phyloP scores from a whole-genome alignment of 2,113 vertebrate genomes.

The Malurus melanocephalus region DNA sequence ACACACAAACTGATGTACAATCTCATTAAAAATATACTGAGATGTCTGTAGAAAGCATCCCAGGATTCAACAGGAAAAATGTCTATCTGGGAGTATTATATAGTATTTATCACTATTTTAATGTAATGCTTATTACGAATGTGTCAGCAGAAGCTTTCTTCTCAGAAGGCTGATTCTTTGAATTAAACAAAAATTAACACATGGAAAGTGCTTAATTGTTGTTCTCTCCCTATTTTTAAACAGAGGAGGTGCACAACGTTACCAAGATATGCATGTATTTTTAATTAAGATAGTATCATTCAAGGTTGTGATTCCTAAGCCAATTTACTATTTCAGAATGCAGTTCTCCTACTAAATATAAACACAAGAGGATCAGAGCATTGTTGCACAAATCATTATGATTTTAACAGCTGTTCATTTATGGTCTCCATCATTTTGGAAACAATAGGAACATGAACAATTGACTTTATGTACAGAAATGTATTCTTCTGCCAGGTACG shows the following conservation, averaged over 20 bases:
- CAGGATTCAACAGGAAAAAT: slow-evolving; percentile 21
- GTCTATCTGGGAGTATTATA: slow-evolving; percentile 16
- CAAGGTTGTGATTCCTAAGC: slow-evolving; percentile 14
- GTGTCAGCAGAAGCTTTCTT: slow-evolving; percentile 48
- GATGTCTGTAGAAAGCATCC: slow-evolving; percentile 17
- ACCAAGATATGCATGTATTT: slow-evolving; percentile 37
- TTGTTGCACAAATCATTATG: slow-evolving; percentile 48
- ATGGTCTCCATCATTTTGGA: slow-evolving; percentile 1
- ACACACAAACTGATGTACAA: slow-evolving; percentile 48
- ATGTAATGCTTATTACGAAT: slow-evolving; percentile 29
- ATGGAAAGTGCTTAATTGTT: slow-evolving; percentile 40
- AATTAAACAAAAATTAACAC: slow-evolving; percentile 48
- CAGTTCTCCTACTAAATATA: slow-evolving; percentile 38
- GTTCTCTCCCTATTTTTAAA: slow-evolving; percentile 37
- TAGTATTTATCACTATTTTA: slow-evolving; percentile 43
- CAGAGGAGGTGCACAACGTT: slow-evolving; percentile 2
- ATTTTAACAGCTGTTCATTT: slow-evolving; percentile 55
- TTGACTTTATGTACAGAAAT: slow-evolving; percentile 24
- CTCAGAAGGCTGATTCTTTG: slow-evolving; percentile 52
- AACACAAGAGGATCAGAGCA: slow-evolving; percentile 4
- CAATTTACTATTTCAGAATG: slow-evolving; percentile 38
- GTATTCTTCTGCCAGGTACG: slow-evolving; percentile 5
- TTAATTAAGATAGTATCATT: slow-evolving; percentile 54
- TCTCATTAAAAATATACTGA: slow-evolving; percentile 59
- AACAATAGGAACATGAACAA: slow-evolving; percentile 49